Evolutionary conservation across 2,888 invertebrate genomes (phyloP), one percentile per base, ranked within the genome.

Genomic region (Drosophila recens): DNA sequence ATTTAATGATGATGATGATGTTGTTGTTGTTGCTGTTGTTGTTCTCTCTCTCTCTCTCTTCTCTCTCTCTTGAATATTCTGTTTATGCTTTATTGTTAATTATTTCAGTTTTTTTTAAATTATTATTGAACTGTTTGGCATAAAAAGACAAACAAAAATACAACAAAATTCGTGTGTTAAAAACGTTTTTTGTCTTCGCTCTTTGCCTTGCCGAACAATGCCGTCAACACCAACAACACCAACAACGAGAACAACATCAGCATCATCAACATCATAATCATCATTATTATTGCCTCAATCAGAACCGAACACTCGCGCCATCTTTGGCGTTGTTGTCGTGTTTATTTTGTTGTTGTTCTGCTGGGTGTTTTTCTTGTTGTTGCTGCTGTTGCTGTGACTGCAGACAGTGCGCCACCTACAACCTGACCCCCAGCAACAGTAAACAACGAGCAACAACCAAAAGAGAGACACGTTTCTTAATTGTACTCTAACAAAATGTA

Each of bases 61-160:
- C 20, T 3, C 17, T 11, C 15, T 48, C 46, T 67, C 42, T 36
- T 38, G 8, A 62, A 10, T 48, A 46, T 23, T 15, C 4, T 9
- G 45, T 48, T 45, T 61, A 43, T 73, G 78, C 69, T 78, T 75
- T 75, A 66, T 81, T 83, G 84, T 81, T 89, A 87, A 86, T 89
- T 86, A 80, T 89, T 89, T 89, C 57, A 72, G 75, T 79, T 75
- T 80, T 83, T 86, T 80, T 83, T 88, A 79, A 83, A 86, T 81
- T 77, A 80, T 77, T 78, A 87, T 86, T 81, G 67, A 88, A 85
- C 83, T 83, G 84, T 73, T 80, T 78, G 75, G 78, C 72, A 23
- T 23, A 68, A 67, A 79, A 67, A 82, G 59, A 71, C 71, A 75
- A 75, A 81, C n/a, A n/a, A 70, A 57, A 74, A 78, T 80, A 61